Base-by-base conservation (phyloP, 1,140 invertebrate genomes). In the Goniozus legneri region DNA sequence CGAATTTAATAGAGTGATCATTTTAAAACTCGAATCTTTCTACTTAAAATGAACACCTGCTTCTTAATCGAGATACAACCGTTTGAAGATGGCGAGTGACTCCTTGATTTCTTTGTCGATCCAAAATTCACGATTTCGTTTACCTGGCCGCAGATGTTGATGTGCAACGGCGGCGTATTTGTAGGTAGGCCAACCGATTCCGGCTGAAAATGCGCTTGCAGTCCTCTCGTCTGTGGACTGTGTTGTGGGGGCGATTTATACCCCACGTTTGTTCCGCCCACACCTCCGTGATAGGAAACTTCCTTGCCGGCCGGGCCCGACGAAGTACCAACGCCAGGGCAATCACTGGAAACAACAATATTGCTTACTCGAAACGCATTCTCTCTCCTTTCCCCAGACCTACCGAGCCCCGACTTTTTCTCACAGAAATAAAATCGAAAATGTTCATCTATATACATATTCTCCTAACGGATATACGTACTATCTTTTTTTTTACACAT, bases 121-220 rank as follows among this genome's bases (percentile, higher is more conserved):
- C n/a, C n/a, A n/a, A n/a, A n/a, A n/a, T n/a, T n/a, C n/a, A n/a
- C n/a, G n/a, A n/a, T n/a, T n/a, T n/a, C n/a, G n/a, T 58, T 59
- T 50, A 77, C 76, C 64, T 77, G 76, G 45, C 67, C 73, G 50
- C 72, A 75, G 49, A 77, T 75, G 56, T 75, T 77, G 54, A 78
- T 76, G 53, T 73, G 71, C 48, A 77, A 60, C 31, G 73, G 75
- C 38, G 76, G 71, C 18, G 76, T 70, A 53, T 64, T 70, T 47
- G 61, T 57, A 41, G 65, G 62, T 21, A 63, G 67, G 33, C 66
- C 65, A 21, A 62, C 55, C 19, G 65, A 37, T 44, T 74, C 71
- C 44, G 70, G 70, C 13, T 59, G 58, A 44, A 73, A 74, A 38
- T 71, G 69, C 3, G 68, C 47, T 27, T 63, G 56, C 15, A 69